Evolutionary conservation across 2,888 invertebrate genomes (phyloP).

Genomic region (Barypeithes pellucidus): DNA sequence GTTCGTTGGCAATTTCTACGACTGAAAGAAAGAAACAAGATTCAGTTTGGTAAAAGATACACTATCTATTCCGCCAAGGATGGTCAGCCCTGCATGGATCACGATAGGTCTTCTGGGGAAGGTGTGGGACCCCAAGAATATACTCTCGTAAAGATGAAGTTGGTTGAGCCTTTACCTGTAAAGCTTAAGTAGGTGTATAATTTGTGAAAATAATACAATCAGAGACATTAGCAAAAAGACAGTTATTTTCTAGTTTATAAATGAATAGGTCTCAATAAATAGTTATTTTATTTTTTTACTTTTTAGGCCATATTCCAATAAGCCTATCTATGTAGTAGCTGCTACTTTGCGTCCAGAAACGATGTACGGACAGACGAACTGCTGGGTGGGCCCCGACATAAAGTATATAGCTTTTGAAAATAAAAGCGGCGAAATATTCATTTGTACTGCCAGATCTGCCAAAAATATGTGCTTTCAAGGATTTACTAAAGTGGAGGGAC

Average conservation of each 20-base stretch:
- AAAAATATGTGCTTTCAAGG: slow-evolving; percentile 97
- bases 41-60: slow-evolving; percentile 97
- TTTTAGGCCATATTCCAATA: slow-evolving; percentile 73
- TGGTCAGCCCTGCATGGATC: slow-evolving; percentile 99
- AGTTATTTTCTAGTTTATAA: too few species aligned
- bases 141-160: slow-evolving; percentile 94
- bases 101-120: slow-evolving; percentile 96
- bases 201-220: background rate
- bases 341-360: slow-evolving; percentile 99
- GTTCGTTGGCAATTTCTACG: slow-evolving; percentile 96
- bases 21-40: slow-evolving; percentile 88
- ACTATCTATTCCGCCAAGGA: slow-evolving; percentile 97
- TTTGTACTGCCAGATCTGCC: slow-evolving; percentile 92
- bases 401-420: slow-evolving; percentile 91
- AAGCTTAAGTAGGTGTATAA: slow-evolving; percentile 75
- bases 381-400: slow-evolving; percentile 97
- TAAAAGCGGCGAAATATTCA: slow-evolving; percentile 83
- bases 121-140: slow-evolving; percentile 99
- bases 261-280: too few species aligned
- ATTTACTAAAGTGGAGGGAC: slow-evolving; percentile 86
- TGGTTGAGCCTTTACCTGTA: slow-evolving; percentile 82
- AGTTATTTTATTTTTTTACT: background rate
- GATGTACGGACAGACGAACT: slow-evolving; percentile 99
- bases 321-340: slow-evolving; percentile 89
- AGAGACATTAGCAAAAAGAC: too few species aligned